phyloP scores from a whole-genome alignment of 1,140 invertebrate genomes.

The Saccostrea glomerata region DNA sequence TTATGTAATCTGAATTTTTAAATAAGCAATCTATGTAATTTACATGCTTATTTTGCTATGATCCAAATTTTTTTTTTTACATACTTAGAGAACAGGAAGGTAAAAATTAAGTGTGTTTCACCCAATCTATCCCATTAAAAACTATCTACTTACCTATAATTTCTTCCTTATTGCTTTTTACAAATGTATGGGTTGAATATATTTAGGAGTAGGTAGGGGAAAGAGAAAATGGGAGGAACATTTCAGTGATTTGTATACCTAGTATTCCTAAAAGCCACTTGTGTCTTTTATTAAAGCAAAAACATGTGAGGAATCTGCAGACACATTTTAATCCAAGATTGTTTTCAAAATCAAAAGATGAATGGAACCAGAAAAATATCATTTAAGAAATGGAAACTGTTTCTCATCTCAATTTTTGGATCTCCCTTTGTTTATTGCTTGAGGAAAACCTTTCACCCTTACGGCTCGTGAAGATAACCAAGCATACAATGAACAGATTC shows the following conservation, averaged over 20 bases:
- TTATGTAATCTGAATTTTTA: background rate
- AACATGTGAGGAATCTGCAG: too few relatives aligned
- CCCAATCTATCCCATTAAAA: slow-evolving; percentile 3
- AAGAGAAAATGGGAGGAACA: background rate
- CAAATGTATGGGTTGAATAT: background rate
- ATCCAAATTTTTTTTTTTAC: background rate
- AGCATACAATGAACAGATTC: background rate
- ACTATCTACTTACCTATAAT: background rate
- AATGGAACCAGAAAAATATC: background rate
- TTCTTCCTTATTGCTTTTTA: background rate
- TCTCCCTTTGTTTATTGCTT: background rate
- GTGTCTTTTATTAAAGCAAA: too few relatives aligned
- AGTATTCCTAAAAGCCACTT: too few relatives aligned
- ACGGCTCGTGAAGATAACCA: background rate
- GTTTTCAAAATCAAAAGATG: background rate
- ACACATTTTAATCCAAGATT: too few relatives aligned
- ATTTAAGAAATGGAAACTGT: slow-evolving; percentile 23
- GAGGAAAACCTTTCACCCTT: background rate
- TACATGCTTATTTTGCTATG: background rate
- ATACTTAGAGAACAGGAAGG: background rate
- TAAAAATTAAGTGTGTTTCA: background rate
- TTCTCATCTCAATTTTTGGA: background rate
- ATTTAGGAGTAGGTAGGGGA: background rate
- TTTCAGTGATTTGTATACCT: background rate
- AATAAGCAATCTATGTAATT: background rate